Base-by-base conservation (phyloP, 2,888 invertebrate genomes). In the Phalangium opilio region DNA sequence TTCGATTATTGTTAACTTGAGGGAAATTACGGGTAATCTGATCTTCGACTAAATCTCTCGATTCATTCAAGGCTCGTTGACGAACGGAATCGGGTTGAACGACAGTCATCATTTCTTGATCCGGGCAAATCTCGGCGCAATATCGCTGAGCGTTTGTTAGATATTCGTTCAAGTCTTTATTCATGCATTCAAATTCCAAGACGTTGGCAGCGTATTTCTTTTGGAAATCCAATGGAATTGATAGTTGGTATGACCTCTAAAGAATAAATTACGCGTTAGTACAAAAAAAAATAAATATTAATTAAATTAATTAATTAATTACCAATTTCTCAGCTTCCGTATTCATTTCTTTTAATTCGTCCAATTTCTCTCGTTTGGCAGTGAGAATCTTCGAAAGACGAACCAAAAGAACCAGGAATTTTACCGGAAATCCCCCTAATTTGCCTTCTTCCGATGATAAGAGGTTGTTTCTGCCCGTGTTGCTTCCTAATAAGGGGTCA, bases 161-260 rank as follows among this genome's bases (percentile, higher is more conserved):
- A 64, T 82, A 83, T 52, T 80, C 79, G 63, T 85, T 81, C 54
- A 95, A 74, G 63, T 90, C 85, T 58, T 76, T 75, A 67, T 95
- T 95, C 69, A 95, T 77, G 61, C 79, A 81, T 62, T 93, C 93
- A 58, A 95, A 74, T 55, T 90, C 86, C 46, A 93, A 78, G 2
- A 95, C 79, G 43, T 69, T 65, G 53, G 78, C 76, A 12, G 93
- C 93, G 70, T 95, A 95, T 61, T 80, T 79, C 57, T 82, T 76
- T 65, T 91, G 86, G 65, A 91, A 95, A 62, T 91, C 90, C 52
- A 83, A 78, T 3, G 82, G 76, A 60, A 86, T 75, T 51, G 75
- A 75, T 60, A 81, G 77, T 27, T 82, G 81, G 63, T 81, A 81
- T 1, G 84, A 83, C 66, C 79, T 78, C 63, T 67, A 40, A 35